Conservation (phyloP, 2,888 invertebrate species). For the Heliconius cydno region DNA sequence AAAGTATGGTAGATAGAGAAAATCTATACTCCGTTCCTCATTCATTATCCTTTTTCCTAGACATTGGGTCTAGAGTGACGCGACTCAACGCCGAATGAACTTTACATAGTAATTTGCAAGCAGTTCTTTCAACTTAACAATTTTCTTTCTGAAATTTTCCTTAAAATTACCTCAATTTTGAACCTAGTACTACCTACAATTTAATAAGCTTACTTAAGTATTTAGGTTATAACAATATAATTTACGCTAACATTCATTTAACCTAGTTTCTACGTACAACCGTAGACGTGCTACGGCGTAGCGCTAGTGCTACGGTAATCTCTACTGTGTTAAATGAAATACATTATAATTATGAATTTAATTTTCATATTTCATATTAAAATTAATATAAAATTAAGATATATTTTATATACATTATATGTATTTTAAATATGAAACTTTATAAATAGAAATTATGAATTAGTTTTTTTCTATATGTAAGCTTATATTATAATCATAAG, state of each 20-base stretch:
- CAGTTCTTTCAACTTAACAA: no score
- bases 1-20: background rate
- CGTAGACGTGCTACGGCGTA: conserved; percentile 18
- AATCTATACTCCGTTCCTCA: background rate
- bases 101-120: no score
- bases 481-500: background rate
- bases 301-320: conserved; percentile 19
- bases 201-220: conserved; percentile 21
- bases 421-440: background rate
- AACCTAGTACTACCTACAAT: background rate
- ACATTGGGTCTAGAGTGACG: background rate
- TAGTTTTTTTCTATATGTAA: background rate
- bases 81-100: background rate
- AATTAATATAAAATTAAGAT: background rate
- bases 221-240: conserved; percentile 26
- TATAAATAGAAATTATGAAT: background rate
- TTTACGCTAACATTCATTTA: conserved; percentile 18
- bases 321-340: conserved; percentile 12
- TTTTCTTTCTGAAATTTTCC: background rate
- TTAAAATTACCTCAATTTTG: background rate
- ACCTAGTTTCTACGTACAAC: conserved; percentile 18
- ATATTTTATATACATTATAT: background rate
- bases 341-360: conserved; percentile 23
- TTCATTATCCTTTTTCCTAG: background rate
- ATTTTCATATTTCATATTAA: conserved; percentile 19